Percentiles rank a stretch among this genome's conserved stretches.
Conservation (phyloP, 2,113 vertebrate species). For the Leucoraja erinaceus region DNA sequence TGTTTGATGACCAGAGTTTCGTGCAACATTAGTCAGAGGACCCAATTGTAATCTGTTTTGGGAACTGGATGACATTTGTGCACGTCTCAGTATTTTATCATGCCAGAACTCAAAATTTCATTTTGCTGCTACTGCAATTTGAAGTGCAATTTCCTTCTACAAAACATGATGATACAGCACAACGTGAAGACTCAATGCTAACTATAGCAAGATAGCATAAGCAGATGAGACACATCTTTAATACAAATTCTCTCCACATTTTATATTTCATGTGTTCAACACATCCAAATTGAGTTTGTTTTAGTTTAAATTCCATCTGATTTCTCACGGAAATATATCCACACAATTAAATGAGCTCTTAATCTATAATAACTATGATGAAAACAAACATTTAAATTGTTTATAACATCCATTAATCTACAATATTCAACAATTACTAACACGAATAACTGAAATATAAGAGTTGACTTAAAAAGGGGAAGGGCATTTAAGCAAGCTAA, state of each 20-base stretch:
- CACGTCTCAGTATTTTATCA: conserved; percentile 31
- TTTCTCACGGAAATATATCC: background rate
- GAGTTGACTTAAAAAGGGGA: too few species aligned
- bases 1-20: background rate
- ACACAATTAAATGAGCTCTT: background rate
- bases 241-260: conserved; percentile 12
- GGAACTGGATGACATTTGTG: conserved; percentile 28
- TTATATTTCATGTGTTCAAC: background rate
- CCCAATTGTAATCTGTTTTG: conserved; percentile 30
- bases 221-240: conserved; percentile 6
- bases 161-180: conserved; percentile 26
- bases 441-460: too few species aligned
- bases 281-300: background rate
- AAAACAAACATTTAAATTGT: conserved; percentile 1
- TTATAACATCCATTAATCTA: background rate
- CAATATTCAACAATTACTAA: background rate
- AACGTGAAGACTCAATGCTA: background rate
- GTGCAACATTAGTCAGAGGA: conserved; percentile 16
- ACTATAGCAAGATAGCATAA: conserved; percentile 15
- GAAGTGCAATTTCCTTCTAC: conserved; percentile 26
- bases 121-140: conserved; percentile 33
- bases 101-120: conserved; percentile 27
- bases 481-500: too few species aligned
- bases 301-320: background rate
- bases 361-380: background rate